A percentile compares a stretch with the other conserved stretches of the same genome.
phyloP scores from a whole-genome alignment of 1,140 invertebrate genomes.

The Polyergus mexicanus region DNA sequence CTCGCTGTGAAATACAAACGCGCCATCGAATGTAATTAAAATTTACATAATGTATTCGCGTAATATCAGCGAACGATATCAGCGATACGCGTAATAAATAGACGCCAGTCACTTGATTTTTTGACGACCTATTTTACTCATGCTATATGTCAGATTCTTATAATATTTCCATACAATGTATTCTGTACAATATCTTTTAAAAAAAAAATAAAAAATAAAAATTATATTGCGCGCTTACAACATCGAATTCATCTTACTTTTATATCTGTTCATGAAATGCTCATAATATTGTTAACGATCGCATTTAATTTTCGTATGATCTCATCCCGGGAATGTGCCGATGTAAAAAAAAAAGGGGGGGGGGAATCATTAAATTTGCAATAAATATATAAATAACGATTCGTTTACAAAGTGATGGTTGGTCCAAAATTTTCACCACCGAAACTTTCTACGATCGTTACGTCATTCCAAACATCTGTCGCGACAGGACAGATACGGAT shows the following conservation, averaged over 20 bases:
- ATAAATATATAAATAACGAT: background rate
- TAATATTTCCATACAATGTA: background rate
- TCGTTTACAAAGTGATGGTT: background rate
- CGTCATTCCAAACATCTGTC: conserved; percentile 21
- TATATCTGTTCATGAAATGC: background rate
- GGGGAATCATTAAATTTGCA: background rate
- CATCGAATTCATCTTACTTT: background rate
- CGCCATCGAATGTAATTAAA: conserved; percentile 28
- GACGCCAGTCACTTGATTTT: conserved; percentile 22
- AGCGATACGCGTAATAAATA: background rate
- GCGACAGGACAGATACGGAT: background rate
- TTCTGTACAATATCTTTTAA: background rate
- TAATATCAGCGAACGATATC: conserved; percentile 34
- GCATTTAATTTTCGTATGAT: background rate
- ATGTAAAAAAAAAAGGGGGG: too few species aligned
- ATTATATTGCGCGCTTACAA: background rate
- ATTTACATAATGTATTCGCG: conserved; percentile 10
- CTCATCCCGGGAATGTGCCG: too few species aligned
- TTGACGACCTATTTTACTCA: conserved; percentile 12
- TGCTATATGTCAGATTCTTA: background rate
- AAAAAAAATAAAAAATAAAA: background rate
- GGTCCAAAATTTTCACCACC: background rate
- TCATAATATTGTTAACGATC: background rate
- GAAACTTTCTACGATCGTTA: conserved; percentile 42
- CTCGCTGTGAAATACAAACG: background rate